A percentile compares a stretch with the other conserved stretches of the same genome.
These are phyloP conservation scores for Spialia ferax DNA, from an alignment of 2,888 invertebrate species.

Conservation along the genomic window DNA sequence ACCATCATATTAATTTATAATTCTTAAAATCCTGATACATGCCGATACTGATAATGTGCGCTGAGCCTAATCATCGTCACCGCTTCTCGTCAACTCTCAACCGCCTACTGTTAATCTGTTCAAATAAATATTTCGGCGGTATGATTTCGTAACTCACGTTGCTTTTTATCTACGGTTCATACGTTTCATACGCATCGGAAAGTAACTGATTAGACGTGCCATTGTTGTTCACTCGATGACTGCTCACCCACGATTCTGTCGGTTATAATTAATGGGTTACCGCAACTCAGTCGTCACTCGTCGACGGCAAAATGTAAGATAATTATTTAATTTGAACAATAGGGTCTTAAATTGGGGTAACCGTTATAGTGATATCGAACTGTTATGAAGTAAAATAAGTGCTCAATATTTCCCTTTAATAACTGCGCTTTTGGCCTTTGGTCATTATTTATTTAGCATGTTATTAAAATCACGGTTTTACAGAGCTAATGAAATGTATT, in stretches of 20 bases:
- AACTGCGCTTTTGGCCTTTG: not conserved
- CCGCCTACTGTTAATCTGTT: slow-evolving; percentile 26
- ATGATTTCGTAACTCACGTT: slow-evolving; percentile 18
- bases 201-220: slow-evolving; percentile 3
- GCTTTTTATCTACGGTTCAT: slow-evolving; percentile 20
- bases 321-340: slow-evolving; percentile 12
- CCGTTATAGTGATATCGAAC: not conserved
- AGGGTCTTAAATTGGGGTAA: not conserved
- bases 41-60: too few species aligned
- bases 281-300: slow-evolving; percentile 4
- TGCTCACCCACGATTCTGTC: slow-evolving; percentile 15
- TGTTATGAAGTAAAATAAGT: not conserved
- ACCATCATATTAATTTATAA: too few species aligned
- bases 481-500: too few species aligned
- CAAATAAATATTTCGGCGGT: slow-evolving; percentile 24
- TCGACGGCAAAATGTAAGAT: not conserved
- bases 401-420: not conserved
- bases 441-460: too few species aligned
- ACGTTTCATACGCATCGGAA: slow-evolving; percentile 11
- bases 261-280: slow-evolving; percentile 16
- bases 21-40: too few species aligned
- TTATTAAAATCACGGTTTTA: too few species aligned
- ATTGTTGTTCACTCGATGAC: slow-evolving; percentile 8
- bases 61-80: too few species aligned
- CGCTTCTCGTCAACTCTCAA: slow-evolving; percentile 15